These are phyloP conservation scores for Leuciscus idus DNA, from an alignment of 2,113 vertebrate genomes.

Conservation along the genomic window DNA sequence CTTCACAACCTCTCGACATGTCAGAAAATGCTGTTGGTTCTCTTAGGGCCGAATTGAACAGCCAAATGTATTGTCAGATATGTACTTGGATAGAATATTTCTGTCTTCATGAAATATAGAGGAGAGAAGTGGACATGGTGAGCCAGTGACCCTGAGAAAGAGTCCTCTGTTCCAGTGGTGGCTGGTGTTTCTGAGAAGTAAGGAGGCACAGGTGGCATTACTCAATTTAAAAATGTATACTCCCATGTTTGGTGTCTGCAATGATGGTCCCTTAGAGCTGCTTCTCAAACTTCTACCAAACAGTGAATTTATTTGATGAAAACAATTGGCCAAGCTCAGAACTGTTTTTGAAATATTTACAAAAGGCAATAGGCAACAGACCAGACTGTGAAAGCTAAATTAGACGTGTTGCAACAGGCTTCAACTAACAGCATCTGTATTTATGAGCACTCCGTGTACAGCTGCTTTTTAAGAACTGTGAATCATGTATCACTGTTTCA, in stretches of 20 bases:
- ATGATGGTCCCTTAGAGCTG: neutral
- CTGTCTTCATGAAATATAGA: neutral
- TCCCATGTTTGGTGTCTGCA: neutral
- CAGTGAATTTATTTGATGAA: neutral
- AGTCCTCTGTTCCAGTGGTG: neutral
- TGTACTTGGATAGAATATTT: conserved; percentile 5
- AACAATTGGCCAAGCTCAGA: neutral
- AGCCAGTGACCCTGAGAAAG: neutral
- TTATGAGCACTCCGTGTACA: neutral
- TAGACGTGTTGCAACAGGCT: neutral
- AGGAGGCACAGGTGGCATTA: neutral
- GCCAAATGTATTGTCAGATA: neutral
- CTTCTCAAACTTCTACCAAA: neutral
- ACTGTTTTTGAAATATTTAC: conserved; percentile 8
- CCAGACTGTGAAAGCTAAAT: neutral
- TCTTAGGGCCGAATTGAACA: neutral
- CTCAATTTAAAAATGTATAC: neutral
- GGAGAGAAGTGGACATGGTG: neutral
- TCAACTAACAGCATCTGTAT: neutral
- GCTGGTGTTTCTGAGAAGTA: neutral
- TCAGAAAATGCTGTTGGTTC: neutral
- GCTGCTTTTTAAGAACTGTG: neutral
- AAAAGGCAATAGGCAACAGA: conserved; percentile 1
- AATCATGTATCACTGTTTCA: neutral
- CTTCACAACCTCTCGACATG: neutral